Evolutionary conservation across 1,140 invertebrate genomes (phyloP).

Genomic region (Hormaphis cornu): DNA sequence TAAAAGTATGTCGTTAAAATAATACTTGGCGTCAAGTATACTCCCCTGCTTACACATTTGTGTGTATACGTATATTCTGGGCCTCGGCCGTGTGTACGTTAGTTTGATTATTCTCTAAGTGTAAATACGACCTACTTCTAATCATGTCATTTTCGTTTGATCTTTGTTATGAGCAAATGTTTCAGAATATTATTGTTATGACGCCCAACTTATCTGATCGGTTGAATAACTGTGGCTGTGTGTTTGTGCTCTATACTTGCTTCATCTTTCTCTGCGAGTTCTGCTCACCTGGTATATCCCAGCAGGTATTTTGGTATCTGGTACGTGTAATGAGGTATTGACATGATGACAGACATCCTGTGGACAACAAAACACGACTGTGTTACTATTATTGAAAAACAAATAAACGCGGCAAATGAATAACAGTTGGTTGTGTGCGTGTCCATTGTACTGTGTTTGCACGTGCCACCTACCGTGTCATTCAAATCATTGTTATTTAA

Average conservation of each 20-base stretch:
- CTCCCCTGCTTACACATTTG: background rate
- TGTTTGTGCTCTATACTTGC: background rate
- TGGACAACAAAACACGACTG: conserved; percentile 40
- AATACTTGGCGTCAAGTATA: too few species aligned
- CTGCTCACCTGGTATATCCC: conserved; percentile 50
- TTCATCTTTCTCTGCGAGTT: background rate
- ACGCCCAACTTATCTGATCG: background rate
- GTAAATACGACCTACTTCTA: conserved; percentile 13
- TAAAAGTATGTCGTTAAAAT: background rate
- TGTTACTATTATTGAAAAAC: background rate
- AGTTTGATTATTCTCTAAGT: conserved; percentile 16
- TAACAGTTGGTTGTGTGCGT: background rate
- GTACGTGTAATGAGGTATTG: conserved; percentile 63
- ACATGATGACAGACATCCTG: conserved; percentile 64
- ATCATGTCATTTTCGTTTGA: background rate
- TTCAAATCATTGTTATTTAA: background rate
- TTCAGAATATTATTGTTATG: background rate
- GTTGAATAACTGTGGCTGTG: background rate
- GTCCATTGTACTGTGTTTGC: background rate
- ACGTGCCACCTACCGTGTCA: conserved; percentile 2
- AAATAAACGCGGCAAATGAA: background rate
- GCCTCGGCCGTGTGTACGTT: background rate
- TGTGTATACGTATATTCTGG: background rate
- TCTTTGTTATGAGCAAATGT: conserved; percentile 5
- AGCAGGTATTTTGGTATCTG: conserved; percentile 67